Evolutionary conservation across 1,140 invertebrate genomes (phyloP), one percentile per base, ranked within the genome.

Genomic region (Schlechtendalia chinensis): DNA sequence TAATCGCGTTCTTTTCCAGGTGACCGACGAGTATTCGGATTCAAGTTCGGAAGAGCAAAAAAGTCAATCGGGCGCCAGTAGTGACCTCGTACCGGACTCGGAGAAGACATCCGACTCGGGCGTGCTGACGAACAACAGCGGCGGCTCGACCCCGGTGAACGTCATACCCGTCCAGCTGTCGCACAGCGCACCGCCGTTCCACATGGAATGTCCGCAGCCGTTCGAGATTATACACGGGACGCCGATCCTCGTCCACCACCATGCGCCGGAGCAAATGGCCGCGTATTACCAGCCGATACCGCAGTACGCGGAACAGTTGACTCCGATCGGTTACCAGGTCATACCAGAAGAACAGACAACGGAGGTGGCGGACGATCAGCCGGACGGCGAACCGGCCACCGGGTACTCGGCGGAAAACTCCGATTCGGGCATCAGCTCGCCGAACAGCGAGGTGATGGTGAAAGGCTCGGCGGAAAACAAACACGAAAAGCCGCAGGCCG

Each of bases 91-190:
- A 5, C 77, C 61, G 22, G 82, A 82, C 29, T 82, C 83, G 8
- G 83, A 83, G 69, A 83, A 83, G 16, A 83, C 83, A 12, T 84
- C 83, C 5, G 83, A 84, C 63, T 83, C 83, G 0, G 83, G 83
- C 27, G 83, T 84, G 27, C 69, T 82, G 24, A 84, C 83, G 19
- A 82, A 84, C 54, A 82, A 83, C 58, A 83, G 82, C 47, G 83
- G 83, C 22, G 79, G 69, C 19, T 82, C 82, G 17, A 82, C 82
- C 1, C 82, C 82, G 5, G 82, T 82, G 4, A 82, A 79, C 69
- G 81, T 32, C 72, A 82, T 61, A 81, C 82, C 32, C 63, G 67
- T 29, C 17, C 82, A 53, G 59, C 22, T 79, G 22, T 56, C 81
- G 4, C 58, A 63, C 39, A 79, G 5, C 56, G 75, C 58, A 17